Percentiles rank a stretch among this genome's conserved stretches.
Conservation (phyloP, 2,113 vertebrate species). For the Pholis gunnellus region DNA sequence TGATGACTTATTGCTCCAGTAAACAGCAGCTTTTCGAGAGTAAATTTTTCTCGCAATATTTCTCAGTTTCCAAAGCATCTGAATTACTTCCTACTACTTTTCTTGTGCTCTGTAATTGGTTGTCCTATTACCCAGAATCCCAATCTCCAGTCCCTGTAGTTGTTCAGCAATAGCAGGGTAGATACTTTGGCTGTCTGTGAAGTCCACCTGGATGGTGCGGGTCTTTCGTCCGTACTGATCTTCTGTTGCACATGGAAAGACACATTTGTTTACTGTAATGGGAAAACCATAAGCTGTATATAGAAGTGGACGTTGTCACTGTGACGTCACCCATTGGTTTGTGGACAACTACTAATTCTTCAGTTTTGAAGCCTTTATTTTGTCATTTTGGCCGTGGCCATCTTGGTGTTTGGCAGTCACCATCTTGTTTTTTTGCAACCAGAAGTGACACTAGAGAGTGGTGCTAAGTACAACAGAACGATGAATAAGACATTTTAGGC, state of each 20-base stretch:
- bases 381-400: too few species aligned
- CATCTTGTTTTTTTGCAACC: too few species aligned
- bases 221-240: constrained; percentile 72
- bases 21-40: background rate
- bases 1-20: background rate
- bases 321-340: too few species aligned
- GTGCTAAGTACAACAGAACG: too few species aligned
- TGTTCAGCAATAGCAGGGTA: constrained; percentile 75
- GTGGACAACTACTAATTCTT: too few species aligned
- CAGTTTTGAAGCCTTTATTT: background rate
- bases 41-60: background rate
- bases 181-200: constrained; percentile 78
- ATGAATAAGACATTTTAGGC: too few species aligned
- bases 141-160: constrained; percentile 83
- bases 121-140: constrained; percentile 83
- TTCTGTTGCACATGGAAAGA: constrained; percentile 61
- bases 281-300: background rate
- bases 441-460: too few species aligned
- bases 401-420: too few species aligned
- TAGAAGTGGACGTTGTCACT: too few species aligned
- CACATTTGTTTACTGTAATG: background rate
- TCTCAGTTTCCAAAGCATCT: background rate
- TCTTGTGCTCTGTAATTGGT: background rate
- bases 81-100: background rate
- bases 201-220: constrained; percentile 81